Conservation (phyloP, 1,140 invertebrate genomes). For the Leptoteleia sp. region DNA sequence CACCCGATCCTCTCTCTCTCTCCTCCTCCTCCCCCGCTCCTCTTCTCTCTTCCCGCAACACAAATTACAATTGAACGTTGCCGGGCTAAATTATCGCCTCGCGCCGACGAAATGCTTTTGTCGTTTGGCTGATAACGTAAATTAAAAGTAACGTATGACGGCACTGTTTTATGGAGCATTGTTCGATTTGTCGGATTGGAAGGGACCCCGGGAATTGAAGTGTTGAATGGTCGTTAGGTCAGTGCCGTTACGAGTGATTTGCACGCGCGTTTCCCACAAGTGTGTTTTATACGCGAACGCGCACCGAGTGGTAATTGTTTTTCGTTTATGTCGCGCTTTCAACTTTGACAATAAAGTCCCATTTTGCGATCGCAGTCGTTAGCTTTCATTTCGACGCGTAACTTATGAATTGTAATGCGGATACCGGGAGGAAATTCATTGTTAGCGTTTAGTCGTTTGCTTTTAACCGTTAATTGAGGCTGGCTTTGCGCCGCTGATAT, state of each 20-base stretch:
- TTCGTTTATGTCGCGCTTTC: conserved; percentile 47
- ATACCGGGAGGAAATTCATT: too few relatives aligned
- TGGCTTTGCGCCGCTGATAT: too few relatives aligned
- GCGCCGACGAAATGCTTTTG: conserved; percentile 44
- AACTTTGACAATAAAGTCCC: conserved; percentile 32
- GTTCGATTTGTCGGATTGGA: conserved; percentile 57
- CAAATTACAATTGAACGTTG: conserved; percentile 49
- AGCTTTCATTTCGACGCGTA: conserved; percentile 17
- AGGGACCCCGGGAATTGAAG: conserved; percentile 44
- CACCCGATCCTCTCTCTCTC: too few relatives aligned
- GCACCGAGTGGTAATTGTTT: conserved; percentile 46
- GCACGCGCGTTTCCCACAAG: conserved; percentile 47
- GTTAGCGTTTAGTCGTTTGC: too few relatives aligned
- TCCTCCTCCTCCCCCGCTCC: background rate
- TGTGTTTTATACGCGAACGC: conserved; percentile 38
- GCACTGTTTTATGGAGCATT: conserved; percentile 56
- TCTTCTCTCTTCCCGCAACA: conserved; percentile 34
- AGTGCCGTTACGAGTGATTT: conserved; percentile 56
- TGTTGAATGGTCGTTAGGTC: conserved; percentile 53
- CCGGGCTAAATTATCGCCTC: conserved; percentile 42
- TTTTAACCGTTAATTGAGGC: too few relatives aligned
- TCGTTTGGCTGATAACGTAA: conserved; percentile 54
- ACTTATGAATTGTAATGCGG: too few relatives aligned
- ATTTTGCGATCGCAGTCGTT: conserved; percentile 19
- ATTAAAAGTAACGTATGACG: conserved; percentile 57